These are phyloP conservation scores for Pithys albifrons DNA, from an alignment of 2,113 vertebrate species.

Conservation along the genomic window DNA sequence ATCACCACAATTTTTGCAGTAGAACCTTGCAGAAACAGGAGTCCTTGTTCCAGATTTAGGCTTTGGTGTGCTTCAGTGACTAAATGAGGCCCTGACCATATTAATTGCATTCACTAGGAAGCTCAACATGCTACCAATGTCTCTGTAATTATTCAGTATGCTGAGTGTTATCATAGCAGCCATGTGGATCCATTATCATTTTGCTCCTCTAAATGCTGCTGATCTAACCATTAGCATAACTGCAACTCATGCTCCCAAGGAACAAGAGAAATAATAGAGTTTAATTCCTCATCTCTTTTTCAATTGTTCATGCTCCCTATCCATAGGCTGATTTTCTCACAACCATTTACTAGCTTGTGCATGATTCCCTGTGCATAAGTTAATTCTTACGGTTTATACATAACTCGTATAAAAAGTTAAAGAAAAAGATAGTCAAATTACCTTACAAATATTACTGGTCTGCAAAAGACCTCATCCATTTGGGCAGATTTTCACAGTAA, in stretches of 20 bases:
- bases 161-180: slow-evolving; percentile 58
- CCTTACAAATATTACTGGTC: not conserved
- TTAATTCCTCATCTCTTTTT: slow-evolving; percentile 32
- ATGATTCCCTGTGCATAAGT: not conserved
- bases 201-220: slow-evolving; percentile 48
- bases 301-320: slow-evolving; percentile 35
- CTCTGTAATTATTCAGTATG: slow-evolving; percentile 61
- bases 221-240: slow-evolving; percentile 48
- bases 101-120: slow-evolving; percentile 55
- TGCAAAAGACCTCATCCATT: not conserved
- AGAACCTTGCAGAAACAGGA: slow-evolving; percentile 1
- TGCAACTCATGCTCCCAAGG: slow-evolving; percentile 26
- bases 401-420: not conserved
- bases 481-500: not conserved
- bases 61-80: slow-evolving; percentile 10
- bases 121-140: slow-evolving; percentile 41
- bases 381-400: not conserved
- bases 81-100: slow-evolving; percentile 44
- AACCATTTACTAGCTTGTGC: not conserved
- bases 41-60: not conserved
- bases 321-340: not conserved
- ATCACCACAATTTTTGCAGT: not conserved
- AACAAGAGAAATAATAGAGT: slow-evolving; percentile 52
- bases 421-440: not conserved
- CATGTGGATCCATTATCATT: slow-evolving; percentile 60